phyloP scores from a whole-genome alignment of 2,113 vertebrate genomes.

The Corvus moneduloides region DNA sequence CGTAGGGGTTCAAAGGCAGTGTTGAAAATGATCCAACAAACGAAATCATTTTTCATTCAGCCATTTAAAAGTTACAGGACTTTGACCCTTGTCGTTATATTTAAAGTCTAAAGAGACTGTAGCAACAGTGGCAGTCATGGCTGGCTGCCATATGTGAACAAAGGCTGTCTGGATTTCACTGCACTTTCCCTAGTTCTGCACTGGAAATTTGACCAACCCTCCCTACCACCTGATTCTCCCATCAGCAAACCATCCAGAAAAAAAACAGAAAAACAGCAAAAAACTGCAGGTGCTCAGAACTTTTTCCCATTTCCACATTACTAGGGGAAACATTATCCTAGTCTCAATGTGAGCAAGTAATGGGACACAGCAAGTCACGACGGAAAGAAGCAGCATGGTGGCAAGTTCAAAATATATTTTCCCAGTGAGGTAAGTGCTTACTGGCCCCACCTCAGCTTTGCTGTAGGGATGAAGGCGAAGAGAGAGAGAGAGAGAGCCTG shows the following conservation, averaged over 20 bases:
- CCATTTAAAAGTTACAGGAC: constrained; percentile 29
- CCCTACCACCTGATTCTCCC: not conserved
- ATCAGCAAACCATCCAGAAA: not conserved
- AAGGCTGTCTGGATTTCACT: not conserved
- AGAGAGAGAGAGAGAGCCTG: not conserved
- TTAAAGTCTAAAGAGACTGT: not conserved
- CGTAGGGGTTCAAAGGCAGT: constrained; percentile 9
- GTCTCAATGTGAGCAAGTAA: not conserved
- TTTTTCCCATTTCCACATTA: not conserved
- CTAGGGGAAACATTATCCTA: not conserved
- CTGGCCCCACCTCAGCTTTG: not conserved
- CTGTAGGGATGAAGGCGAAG: not conserved
- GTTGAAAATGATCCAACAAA: constrained; percentile 45
- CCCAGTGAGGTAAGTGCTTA: not conserved
- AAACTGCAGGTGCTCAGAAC: not conserved
- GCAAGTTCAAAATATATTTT: not conserved
- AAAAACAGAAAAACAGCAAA: not conserved
- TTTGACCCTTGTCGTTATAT: constrained; percentile 22
- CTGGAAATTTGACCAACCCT: not conserved
- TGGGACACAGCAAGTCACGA: not conserved
- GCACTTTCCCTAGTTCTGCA: not conserved
- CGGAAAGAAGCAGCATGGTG: not conserved
- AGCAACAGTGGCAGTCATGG: not conserved
- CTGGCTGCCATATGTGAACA: not conserved
- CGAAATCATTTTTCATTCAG: constrained; percentile 33